phyloP scores from a whole-genome alignment of 2,888 invertebrate species.

The Aphodius sticticus region DNA sequence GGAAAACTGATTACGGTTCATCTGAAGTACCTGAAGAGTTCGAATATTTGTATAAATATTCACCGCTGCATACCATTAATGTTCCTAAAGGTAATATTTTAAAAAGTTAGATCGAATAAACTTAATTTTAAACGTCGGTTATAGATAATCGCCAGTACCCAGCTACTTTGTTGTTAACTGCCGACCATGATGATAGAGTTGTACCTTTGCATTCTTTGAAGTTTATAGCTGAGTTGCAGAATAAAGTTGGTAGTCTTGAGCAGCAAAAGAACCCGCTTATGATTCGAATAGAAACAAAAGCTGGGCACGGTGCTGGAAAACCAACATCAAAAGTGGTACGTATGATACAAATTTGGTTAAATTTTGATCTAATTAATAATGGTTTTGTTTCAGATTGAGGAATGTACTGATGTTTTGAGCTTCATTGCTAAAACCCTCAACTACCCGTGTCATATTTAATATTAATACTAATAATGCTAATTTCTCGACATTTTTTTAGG shows the following conservation, averaged over 20 bases:
- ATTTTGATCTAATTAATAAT: too few species aligned
- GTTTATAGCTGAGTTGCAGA: slow-evolving; percentile 90
- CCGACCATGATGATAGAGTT: slow-evolving; percentile 98
- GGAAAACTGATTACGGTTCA: slow-evolving; percentile 95
- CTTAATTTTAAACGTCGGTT: background rate
- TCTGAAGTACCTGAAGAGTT: slow-evolving; percentile 89
- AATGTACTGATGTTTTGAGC: slow-evolving; percentile 87
- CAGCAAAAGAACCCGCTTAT: slow-evolving; percentile 86
- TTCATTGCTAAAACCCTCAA: slow-evolving; percentile 80
- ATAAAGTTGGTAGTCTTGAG: slow-evolving; percentile 68
- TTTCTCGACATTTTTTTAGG: background rate
- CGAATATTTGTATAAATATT: slow-evolving; percentile 83
- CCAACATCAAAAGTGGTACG: slow-evolving; percentile 91
- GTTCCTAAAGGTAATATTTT: slow-evolving; percentile 66
- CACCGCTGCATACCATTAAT: slow-evolving; percentile 92
- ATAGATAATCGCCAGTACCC: slow-evolving; percentile 77
- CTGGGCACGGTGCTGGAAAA: slow-evolving; percentile 97
- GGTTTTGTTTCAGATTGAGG: slow-evolving; percentile 80
- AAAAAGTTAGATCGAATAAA: slow-evolving; percentile 17
- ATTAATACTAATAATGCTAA: background rate
- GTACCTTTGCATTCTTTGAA: slow-evolving; percentile 97
- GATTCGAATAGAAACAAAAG: slow-evolving; percentile 91
- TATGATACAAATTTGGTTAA: too few species aligned
- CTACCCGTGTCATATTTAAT: slow-evolving; percentile 53
- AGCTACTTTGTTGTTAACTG: slow-evolving; percentile 90